Evolutionary conservation across 1,140 invertebrate species (phyloP), one percentile per base, ranked within the genome.

Genomic region (Drosophila rufa): DNA sequence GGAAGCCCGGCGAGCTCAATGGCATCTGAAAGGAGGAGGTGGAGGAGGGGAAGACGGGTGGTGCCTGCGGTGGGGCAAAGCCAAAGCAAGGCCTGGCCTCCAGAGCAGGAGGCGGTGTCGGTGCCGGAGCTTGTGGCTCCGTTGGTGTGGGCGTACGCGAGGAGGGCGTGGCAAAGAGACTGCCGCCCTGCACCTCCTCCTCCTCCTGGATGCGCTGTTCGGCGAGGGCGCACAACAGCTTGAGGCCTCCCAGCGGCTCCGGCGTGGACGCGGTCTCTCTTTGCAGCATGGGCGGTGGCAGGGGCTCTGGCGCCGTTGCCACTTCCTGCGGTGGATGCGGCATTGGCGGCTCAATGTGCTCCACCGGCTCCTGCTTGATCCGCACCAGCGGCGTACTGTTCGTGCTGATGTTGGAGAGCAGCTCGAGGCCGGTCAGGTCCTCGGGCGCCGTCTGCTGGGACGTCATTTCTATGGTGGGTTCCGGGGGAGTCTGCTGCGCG

Each of bases 151-250:
- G 84, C 25, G 79, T 79, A 3, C 85, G 79, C n/a, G 85, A 91
- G 3, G 82, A 79, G 15, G 79, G 81, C n/a, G 85, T 90, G 25
- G 79, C 58, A 62, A 90, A 90, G 8, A 90, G 68, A 47, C 85
- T 80, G 19, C 85, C 73, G 30, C 80, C 86, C 75, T 92, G 91
- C 11, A 86, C 91, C 47, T 93, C 94, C 92, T 97, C 96, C 83
- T 97, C 96, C 83, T 97, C 96, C 93, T 96, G 95, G 65, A 97
- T 96, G 60, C 96, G 94, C 82, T 97, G 97, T 84, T 98, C 97
- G 0, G 97, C 97, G 27, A 98, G 93, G 1, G 97, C 97, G 92
- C 97, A 98, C 5, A 98, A 92, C 27, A 98, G 92, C 61, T 96
- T 96, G 25, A 98, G 93, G 1, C 97, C 96, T 67, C 96, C 96